Base-by-base conservation (phyloP, 2,888 invertebrate species). In the Agrochola litura region DNA sequence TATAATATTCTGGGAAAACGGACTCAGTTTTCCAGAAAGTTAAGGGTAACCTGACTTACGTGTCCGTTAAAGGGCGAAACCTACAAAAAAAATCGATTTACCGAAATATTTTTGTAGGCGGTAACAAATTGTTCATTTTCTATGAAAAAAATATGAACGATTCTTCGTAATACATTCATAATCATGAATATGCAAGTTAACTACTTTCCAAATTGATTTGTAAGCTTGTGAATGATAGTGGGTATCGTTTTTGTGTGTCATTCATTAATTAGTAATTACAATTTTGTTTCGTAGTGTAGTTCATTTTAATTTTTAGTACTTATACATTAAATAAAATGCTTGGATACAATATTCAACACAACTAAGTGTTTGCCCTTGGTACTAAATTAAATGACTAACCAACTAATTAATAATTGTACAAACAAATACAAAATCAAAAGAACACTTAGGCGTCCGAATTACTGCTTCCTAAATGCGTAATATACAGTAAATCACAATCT, bases 191-290 rank as follows among this genome's bases (percentile, higher is more conserved):
- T 37, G 64, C 12, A n/a, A 25, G 41, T n/a, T 52, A 43, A 52
- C 64, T 64, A 58, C 22, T 64, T 64, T 46, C 52, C 8, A 63
- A 79, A 79, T 79, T 79, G 1, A 79, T 79, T 74, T 10, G 67
- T 58, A 41, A 22, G 30, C 30, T 64, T 49, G 8, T 67, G 74
- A 79, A 63, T 49, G 14, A 61, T 66, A 37, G 64, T 37, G 10
- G 8, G 10, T 37, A 25, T 46, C 22, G 25, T 70, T 49, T 63
- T 41, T 30, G 56, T 56, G 37, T 46, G 14, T 46, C 69, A 77
- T 43, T 43, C 46, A 12, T 46, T 14, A 46, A 12, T 69, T 9
- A n/a, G n/a, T n/a, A n/a, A 54, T 12, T n/a, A 16, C 22, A 60
- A 49, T 25, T 41, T 52, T 41, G 25, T 41, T 49, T 58, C 16